Evolutionary conservation across 2,888 invertebrate species (phyloP).

Genomic region (Neoitamus cyanurus): DNA sequence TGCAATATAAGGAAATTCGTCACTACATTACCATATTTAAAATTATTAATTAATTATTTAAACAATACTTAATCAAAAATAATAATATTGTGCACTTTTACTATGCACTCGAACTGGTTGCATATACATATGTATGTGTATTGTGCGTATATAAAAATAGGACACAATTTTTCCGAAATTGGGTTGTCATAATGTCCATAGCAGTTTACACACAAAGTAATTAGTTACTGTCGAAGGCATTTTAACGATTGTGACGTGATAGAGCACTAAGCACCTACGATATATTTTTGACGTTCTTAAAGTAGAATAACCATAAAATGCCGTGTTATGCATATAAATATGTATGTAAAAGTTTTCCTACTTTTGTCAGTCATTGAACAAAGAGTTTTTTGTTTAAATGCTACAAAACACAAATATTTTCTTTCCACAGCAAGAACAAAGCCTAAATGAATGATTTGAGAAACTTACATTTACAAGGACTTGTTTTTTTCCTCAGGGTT

Average conservation of each 20-base stretch:
- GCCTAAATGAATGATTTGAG: neutral
- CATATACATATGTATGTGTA: neutral
- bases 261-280: neutral
- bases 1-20: no score
- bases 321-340: neutral
- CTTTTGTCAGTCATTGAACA: neutral
- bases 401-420: neutral
- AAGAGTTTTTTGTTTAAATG: neutral
- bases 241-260: neutral
- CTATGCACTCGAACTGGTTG: neutral
- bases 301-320: neutral
- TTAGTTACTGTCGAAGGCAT: neutral
- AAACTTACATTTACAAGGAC: constrained; percentile 93
- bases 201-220: neutral
- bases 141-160: neutral
- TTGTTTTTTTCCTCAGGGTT: constrained; percentile 92
- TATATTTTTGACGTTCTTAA: neutral
- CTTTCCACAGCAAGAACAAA: neutral
- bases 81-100: neutral
- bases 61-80: neutral
- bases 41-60: no score
- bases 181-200: neutral
- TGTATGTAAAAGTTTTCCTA: neutral
- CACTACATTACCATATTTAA: no score
- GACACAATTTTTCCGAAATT: neutral